phyloP scores from a whole-genome alignment of 2,888 invertebrate genomes.

The Podabrus alpinus region DNA sequence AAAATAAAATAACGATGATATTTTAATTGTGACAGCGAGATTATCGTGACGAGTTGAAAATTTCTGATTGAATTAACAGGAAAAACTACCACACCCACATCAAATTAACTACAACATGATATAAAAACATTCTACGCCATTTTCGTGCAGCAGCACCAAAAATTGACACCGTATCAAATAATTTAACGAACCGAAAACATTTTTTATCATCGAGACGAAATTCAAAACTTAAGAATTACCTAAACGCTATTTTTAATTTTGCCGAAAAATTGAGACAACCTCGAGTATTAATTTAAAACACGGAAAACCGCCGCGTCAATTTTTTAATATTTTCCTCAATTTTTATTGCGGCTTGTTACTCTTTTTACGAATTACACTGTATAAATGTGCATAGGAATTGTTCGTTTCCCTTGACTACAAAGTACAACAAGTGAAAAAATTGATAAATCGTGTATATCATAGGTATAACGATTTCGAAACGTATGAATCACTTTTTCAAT shows the following conservation, averaged over 20 bases:
- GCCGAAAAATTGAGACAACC: background rate
- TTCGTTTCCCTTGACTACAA: background rate
- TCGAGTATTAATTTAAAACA: background rate
- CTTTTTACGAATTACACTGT: background rate
- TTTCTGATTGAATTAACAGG: slow-evolving; percentile 18
- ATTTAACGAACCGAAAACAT: slow-evolving; percentile 1
- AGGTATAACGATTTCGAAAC: background rate
- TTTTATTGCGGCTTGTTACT: background rate
- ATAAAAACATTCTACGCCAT: slow-evolving; percentile 52
- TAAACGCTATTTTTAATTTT: background rate
- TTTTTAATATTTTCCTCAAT: background rate
- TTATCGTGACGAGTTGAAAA: background rate
- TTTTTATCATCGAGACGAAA: background rate
- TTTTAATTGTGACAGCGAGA: background rate
- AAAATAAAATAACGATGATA: background rate
- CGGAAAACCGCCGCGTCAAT: background rate
- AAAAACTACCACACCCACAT: slow-evolving; percentile 49
- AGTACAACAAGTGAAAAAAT: background rate
- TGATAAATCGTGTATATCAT: too few relatives aligned
- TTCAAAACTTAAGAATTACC: background rate
- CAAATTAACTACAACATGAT: slow-evolving; percentile 35
- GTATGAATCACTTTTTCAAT: background rate
- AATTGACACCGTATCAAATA: slow-evolving; percentile 6
- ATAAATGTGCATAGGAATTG: background rate
- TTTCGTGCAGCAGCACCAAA: slow-evolving; percentile 38